Conservation (phyloP, 2,113 vertebrate genomes). For the Platichthys stellatus region DNA sequence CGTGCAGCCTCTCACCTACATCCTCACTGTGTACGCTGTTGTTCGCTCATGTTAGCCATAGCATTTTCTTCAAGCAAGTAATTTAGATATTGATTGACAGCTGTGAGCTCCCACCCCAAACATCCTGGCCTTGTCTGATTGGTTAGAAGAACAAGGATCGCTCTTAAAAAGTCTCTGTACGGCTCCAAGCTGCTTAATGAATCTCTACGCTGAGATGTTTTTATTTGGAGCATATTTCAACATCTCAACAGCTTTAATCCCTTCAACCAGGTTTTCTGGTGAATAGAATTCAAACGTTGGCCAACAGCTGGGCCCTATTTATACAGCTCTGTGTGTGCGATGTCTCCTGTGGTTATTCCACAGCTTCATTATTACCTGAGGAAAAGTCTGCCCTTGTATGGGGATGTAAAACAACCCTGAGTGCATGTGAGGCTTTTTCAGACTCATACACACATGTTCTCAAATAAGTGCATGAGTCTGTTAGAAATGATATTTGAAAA, state of each 20-base stretch:
- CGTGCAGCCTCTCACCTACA: too few relatives aligned
- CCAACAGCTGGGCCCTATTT: constrained; percentile 47
- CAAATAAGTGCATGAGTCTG: neutral
- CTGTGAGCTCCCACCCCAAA: neutral
- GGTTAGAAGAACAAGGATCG: neutral
- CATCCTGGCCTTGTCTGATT: neutral
- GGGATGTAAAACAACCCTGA: constrained; percentile 50
- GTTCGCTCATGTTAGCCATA: neutral
- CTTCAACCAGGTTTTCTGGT: constrained; percentile 4
- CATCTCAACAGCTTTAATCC: constrained; percentile 4
- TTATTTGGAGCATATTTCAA: neutral
- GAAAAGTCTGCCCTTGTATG: constrained; percentile 48
- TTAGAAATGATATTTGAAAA: neutral
- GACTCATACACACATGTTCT: neutral
- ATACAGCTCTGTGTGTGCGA: constrained; percentile 5
- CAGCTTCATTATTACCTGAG: constrained; percentile 40
- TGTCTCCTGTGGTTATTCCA: constrained; percentile 24
- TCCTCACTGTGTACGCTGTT: neutral
- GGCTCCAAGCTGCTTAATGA: neutral
- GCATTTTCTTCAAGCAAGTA: too few relatives aligned
- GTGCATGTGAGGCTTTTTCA: neutral
- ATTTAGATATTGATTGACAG: neutral
- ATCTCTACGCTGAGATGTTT: neutral
- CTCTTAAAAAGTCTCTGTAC: neutral
- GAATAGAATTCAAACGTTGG: neutral